These are phyloP conservation scores for Rhinoderma darwinii DNA, from an alignment of 2,113 vertebrate species.

Conservation along the genomic window DNA sequence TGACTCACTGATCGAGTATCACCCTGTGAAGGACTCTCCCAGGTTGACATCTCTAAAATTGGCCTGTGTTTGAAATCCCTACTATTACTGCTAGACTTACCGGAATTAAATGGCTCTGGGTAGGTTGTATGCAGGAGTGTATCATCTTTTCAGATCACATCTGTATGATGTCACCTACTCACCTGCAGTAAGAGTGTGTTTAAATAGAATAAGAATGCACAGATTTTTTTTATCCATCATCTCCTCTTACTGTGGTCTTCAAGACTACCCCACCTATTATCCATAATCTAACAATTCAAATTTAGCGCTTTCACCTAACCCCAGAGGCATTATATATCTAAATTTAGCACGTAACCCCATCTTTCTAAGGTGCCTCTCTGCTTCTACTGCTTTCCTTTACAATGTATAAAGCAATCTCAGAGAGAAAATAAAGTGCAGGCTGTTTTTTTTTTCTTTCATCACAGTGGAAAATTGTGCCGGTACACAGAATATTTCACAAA, in stretches of 20 bases:
- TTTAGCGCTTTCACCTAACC: neutral
- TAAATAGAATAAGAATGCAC: neutral
- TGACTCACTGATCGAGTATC: too few relatives aligned
- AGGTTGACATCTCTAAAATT: too few relatives aligned
- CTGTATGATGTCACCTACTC: neutral
- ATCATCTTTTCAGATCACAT: too few relatives aligned
- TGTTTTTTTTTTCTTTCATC: neutral
- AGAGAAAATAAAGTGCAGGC: neutral
- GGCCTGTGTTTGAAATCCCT: neutral
- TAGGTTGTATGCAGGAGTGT: neutral
- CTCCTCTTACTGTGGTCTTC: too few relatives aligned
- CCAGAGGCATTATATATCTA: neutral
- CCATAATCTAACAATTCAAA: neutral
- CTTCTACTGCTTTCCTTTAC: neutral
- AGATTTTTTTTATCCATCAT: neutral
- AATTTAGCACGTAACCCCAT: neutral
- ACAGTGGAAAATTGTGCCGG: neutral
- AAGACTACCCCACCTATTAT: too few relatives aligned
- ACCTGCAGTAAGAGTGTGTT: neutral
- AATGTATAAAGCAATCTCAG: neutral
- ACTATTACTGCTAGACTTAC: neutral
- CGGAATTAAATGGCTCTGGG: neutral
- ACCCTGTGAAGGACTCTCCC: too few relatives aligned
- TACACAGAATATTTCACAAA: constrained; percentile 2
- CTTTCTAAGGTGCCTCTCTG: neutral